Percentiles rank a stretch among this genome's conserved stretches.
phyloP scores from a whole-genome alignment of 2,113 vertebrate genomes.

The Tachuris rubrigastra region DNA sequence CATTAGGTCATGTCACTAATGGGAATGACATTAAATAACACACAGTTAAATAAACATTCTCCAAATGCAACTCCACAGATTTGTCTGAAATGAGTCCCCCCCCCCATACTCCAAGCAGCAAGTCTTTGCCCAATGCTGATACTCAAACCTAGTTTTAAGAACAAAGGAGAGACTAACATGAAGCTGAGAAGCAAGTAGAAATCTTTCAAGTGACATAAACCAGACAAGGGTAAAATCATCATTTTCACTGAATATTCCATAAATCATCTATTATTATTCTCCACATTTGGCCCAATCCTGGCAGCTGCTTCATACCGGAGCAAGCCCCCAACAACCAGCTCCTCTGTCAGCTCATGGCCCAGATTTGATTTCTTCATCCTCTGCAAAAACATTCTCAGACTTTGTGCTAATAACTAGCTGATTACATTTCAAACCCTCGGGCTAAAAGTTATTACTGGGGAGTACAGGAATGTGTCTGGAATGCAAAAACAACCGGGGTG shows the following conservation, averaged over 20 bases:
- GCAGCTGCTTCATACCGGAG: not conserved
- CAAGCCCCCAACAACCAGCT: not conserved
- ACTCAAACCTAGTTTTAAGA: not conserved
- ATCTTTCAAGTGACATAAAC: not conserved
- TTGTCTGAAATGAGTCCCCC: not conserved
- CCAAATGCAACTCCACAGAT: not conserved
- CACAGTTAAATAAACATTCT: not conserved
- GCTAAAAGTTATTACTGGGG: constrained; percentile 52
- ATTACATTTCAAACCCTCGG: constrained; percentile 55
- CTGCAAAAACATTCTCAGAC: constrained; percentile 48
- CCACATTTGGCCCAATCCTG: not conserved
- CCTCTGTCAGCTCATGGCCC: not conserved
- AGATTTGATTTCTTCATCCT: constrained; percentile 1
- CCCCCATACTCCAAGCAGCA: not conserved
- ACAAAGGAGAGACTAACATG: not conserved
- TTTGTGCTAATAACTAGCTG: constrained; percentile 36
- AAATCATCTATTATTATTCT: not conserved
- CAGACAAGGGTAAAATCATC: not conserved
- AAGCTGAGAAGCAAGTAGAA: not conserved
- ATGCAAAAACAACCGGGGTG: constrained; percentile 27
- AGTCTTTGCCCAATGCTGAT: not conserved
- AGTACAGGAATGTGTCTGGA: constrained; percentile 51
- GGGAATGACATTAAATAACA: not conserved
- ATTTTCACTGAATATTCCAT: not conserved
- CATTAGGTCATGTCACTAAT: not conserved